These are phyloP conservation scores for Ophioninae sp. DNA, from an alignment of 2,888 invertebrate species.

Conservation along the genomic window DNA sequence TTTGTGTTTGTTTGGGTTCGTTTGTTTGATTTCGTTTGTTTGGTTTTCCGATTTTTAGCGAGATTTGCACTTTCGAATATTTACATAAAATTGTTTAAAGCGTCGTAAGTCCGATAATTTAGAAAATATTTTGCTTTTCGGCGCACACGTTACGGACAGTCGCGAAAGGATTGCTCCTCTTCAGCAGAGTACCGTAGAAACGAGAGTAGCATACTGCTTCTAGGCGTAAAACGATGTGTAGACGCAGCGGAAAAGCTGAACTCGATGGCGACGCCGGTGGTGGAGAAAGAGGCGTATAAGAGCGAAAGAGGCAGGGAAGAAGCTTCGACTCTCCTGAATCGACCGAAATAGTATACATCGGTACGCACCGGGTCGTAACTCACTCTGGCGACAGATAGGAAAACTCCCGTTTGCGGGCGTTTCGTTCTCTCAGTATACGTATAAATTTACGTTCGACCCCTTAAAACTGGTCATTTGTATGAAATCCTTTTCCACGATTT, in stretches of 20 bases:
- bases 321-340: conserved; percentile 54
- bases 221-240: conserved; percentile 57
- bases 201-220: conserved; percentile 48
- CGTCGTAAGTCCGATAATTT: neutral
- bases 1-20: too few relatives aligned
- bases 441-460: neutral
- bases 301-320: conserved; percentile 38
- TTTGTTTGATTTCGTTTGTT: too few relatives aligned
- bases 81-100: neutral
- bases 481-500: conserved; percentile 33
- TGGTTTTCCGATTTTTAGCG: too few relatives aligned
- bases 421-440: conserved; percentile 25
- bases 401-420: conserved; percentile 31
- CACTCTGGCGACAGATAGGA: conserved; percentile 59
- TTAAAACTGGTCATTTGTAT: conserved; percentile 33
- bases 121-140: neutral
- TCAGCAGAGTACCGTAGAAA: conserved; percentile 49
- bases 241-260: conserved; percentile 52
- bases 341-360: conserved; percentile 62
- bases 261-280: conserved; percentile 30
- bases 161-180: conserved; percentile 48
- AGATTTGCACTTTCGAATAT: too few relatives aligned
- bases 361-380: conserved; percentile 60
- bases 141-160: neutral
- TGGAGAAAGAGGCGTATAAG: conserved; percentile 43